Base-by-base conservation (phyloP, 2,888 invertebrate species). In the Eupithecia subfuscata region DNA sequence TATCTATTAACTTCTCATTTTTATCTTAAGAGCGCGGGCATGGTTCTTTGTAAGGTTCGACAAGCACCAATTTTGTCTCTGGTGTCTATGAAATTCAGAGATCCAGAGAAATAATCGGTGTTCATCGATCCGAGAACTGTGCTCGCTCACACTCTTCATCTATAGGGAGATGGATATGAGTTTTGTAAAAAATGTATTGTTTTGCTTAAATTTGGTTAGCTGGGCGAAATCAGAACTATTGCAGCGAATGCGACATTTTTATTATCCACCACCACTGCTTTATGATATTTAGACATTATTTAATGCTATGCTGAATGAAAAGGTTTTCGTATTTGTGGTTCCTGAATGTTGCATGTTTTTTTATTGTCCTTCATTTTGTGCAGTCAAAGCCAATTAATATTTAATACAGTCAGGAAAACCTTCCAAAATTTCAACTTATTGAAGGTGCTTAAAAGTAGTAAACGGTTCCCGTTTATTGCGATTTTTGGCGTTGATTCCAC, bases 201-300 rank as follows among this genome's bases (percentile, higher is more conserved):
- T 12, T 60, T 60, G 25, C 60, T 56, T 56, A 12, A 25, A 25
- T 25, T 12, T 60, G 22, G 22, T 60, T 25, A 14, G 60, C 60
- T 60, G 60, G 60, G 60, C 60, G 60, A 12, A 64, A 64, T 34
- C 34, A 18, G 34, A 64, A 30, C 25, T 34, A 64, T 64, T 64
- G 64, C 64, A 34, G 64, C 64, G 18, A 34, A 64, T 34, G 64
- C 64, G 34, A 64, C 16, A 18, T 64, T 30, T 30, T 64, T 18
- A 64, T 64, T 25, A 18, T 64, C 64, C 34, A 9, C 14, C 2
- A 16, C 7, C 14, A 18, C 34, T 64, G 18, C 3, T 64, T 16
- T 30, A 30, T 6, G 14, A 30, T 63, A 63, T 63, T 63, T 22
- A 22, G 11, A 56, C 14, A 60, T 60, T 25, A 56, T 56, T 22